These are phyloP conservation scores for Drosophila parvula DNA, from an alignment of 1,140 invertebrate genomes.

Conservation along the genomic window DNA sequence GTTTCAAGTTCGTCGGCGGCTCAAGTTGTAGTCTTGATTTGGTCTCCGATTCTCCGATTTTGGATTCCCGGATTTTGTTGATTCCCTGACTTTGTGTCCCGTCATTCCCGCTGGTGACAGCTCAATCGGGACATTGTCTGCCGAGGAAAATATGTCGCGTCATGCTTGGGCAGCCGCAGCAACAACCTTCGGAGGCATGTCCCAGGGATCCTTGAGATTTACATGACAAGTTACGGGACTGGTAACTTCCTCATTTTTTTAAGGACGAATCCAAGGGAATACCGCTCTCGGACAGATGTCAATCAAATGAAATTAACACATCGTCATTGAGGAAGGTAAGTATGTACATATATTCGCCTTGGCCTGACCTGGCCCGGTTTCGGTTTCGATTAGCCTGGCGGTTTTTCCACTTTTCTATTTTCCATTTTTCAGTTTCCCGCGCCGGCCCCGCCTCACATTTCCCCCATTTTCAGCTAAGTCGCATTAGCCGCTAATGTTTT, in stretches of 20 bases:
- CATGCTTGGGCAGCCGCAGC: constrained; percentile 59
- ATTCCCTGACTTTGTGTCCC: constrained; percentile 9
- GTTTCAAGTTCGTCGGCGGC: constrained; percentile 5
- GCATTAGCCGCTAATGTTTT: constrained; percentile 75
- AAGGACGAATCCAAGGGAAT: constrained; percentile 40
- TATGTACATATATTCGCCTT: too few species aligned
- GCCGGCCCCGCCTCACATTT: constrained; percentile 11
- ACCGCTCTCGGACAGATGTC: constrained; percentile 66
- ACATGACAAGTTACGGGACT: constrained; percentile 46
- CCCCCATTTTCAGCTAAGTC: constrained; percentile 30
- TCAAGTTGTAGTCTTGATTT: constrained; percentile 6
- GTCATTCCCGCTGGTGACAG: constrained; percentile 44
- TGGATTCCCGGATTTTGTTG: constrained; percentile 1
- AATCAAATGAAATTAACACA: constrained; percentile 79
- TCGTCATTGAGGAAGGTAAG: constrained; percentile 53
- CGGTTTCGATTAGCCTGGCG: constrained; percentile 48
- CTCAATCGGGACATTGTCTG: constrained; percentile 50
- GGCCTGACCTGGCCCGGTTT: constrained; percentile 9
- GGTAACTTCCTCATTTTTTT: constrained; percentile 39
- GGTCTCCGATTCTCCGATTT: neutral
- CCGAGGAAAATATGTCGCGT: constrained; percentile 54
- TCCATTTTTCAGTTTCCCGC: constrained; percentile 4
- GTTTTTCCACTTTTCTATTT: constrained; percentile 24
- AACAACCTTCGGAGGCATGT: constrained; percentile 4
- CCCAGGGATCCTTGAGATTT: constrained; percentile 51